Evolutionary conservation across 1,140 invertebrate species (phyloP), one percentile per base, ranked within the genome.

Genomic region (Drosophila nasuta): DNA sequence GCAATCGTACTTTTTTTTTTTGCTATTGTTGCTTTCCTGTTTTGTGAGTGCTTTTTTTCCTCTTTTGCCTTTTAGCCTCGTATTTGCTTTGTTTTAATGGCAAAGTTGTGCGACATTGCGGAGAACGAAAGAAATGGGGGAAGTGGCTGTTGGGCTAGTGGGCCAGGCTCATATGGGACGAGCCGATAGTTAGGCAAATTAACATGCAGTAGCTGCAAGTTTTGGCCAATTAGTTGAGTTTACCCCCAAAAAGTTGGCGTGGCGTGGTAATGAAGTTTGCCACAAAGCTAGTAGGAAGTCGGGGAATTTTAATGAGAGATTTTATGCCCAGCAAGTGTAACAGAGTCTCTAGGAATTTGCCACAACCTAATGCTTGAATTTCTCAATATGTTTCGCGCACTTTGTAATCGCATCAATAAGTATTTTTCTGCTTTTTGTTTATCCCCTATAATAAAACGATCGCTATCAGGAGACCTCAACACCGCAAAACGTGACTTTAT

Each of bases 151-250:
- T 35, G 45, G 35, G 54, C 54, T 35, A 51, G 66, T 49, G 70
- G 51, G 41, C 25, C 45, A 48, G 59, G 52, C 63, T 67, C 70
- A 77, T 74, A 58, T 75, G 75, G 64, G 65, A 65, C 51, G 65
- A 30, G 41, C 30, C 45, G 58, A 65, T 75, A 73, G 82, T 81
- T 81, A 63, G 82, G 68, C 68, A 82, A 86, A 87, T 87, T 87
- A 87, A 88, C 82, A 87, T 87, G 83, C 83, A 82, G 81, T 56
- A 75, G 79, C 81, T 87, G 82, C 82, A 79, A 82, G 82, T 71
- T 87, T 87, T 75, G 77, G 83, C 83, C 83, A 87, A 87, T 87
- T 87, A 87, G 82, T 67, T 77, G 76, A 81, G 82, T 74, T 87
- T 70, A 38, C 58, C 46, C 54, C 48, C 20, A 25, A 73, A 82